These are phyloP conservation scores for Pedionomus torquatus DNA, from an alignment of 2,113 vertebrate species.

Conservation along the genomic window DNA sequence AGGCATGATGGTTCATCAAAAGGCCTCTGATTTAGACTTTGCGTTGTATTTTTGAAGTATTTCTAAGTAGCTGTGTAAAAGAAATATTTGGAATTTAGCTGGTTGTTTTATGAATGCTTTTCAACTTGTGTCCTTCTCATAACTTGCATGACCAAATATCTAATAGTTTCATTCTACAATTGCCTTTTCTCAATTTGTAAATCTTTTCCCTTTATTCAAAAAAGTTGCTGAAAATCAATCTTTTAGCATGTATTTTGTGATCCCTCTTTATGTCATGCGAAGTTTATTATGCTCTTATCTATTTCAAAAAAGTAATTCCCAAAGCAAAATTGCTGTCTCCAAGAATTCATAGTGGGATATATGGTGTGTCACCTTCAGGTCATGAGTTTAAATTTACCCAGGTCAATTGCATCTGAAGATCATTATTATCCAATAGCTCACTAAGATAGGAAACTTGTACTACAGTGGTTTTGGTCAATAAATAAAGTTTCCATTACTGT, in stretches of 20 bases:
- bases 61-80: neutral
- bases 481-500: neutral
- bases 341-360: neutral
- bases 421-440: neutral
- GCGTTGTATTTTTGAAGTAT: neutral
- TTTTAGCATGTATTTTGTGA: neutral
- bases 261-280: neutral
- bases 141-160: neutral
- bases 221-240: neutral
- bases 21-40: neutral
- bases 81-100: neutral
- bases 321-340: neutral
- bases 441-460: neutral
- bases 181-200: neutral
- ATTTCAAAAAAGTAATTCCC: neutral
- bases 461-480: neutral
- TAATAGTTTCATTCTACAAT: neutral
- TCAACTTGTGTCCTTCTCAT: neutral
- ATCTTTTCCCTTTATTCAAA: neutral
- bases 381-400: neutral
- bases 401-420: neutral
- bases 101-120: neutral
- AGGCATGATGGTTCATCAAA: neutral
- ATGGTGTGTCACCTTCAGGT: neutral
- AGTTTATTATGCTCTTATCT: neutral